phyloP scores from a whole-genome alignment of 2,797 vertebrate species.

The Dermochelys coriacea region DNA sequence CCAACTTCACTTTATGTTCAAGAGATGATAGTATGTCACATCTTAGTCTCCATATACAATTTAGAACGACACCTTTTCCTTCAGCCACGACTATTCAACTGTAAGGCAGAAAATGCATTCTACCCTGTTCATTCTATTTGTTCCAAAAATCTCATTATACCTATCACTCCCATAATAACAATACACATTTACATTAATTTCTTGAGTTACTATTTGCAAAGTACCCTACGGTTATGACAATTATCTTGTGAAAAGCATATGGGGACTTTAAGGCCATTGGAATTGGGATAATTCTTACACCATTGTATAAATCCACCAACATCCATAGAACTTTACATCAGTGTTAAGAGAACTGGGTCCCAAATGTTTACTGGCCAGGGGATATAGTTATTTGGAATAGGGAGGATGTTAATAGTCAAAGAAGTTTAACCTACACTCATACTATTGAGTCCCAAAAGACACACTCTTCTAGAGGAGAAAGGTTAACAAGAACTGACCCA shows the following conservation, averaged over 20 bases:
- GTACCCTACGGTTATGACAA: not conserved
- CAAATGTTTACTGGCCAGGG: not conserved
- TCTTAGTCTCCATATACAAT: not conserved
- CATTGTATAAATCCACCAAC: not conserved
- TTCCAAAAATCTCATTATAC: not conserved
- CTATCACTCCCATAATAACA: not conserved
- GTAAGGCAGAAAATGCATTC: not conserved
- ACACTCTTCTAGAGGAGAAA: not conserved
- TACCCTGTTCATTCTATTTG: not conserved
- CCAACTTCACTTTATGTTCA: not conserved
- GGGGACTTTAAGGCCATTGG: too few species aligned
- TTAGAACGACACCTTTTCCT: not conserved
- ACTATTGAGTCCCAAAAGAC: not conserved
- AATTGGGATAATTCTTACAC: not conserved
- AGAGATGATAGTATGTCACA: rapidly evolving
- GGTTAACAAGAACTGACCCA: not conserved
- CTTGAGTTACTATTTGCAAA: not conserved
- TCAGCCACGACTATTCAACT: not conserved
- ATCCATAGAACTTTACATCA: not conserved
- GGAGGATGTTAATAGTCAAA: not conserved
- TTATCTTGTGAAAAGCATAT: not conserved
- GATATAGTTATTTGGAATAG: not conserved
- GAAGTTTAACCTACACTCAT: not conserved
- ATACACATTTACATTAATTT: not conserved
- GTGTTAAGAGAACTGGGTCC: not conserved